Evolutionary conservation across 2,113 vertebrate genomes (phyloP).

Genomic region (Sander lucioperca): DNA sequence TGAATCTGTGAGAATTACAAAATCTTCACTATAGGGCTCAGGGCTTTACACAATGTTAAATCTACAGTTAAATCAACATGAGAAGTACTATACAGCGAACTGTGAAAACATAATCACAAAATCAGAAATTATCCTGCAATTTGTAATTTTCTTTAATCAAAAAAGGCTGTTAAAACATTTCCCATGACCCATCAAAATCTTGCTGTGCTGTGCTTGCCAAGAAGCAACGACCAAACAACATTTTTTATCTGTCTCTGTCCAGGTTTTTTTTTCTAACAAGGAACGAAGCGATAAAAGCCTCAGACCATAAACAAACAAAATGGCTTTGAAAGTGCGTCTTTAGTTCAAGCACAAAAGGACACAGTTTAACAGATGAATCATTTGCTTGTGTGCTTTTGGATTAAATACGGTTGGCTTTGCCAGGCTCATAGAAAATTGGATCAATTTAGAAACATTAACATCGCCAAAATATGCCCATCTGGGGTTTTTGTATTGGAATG

Average conservation of each 20-base stretch:
- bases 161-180: not conserved
- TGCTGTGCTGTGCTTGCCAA: not conserved
- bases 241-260: slow-evolving; percentile 37
- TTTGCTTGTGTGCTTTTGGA: slow-evolving; percentile 39
- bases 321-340: slow-evolving; percentile 11
- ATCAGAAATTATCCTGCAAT: not conserved
- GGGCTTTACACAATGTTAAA: not conserved
- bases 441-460: slow-evolving; percentile 18
- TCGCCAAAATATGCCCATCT: slow-evolving; percentile 18
- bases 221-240: slow-evolving; percentile 2
- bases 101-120: not conserved
- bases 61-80: not conserved
- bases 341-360: slow-evolving; percentile 13
- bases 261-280: slow-evolving; percentile 21
- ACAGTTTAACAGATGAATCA: slow-evolving; percentile 39
- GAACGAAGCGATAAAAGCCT: slow-evolving; percentile 38
- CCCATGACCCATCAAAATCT: not conserved
- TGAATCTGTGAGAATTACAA: not conserved
- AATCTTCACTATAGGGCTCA: not conserved
- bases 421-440: slow-evolving; percentile 21
- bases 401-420: slow-evolving; percentile 13
- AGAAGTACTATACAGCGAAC: no score
- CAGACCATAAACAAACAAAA: slow-evolving; percentile 30
- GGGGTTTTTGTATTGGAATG: slow-evolving; percentile 26
- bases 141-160: not conserved